A percentile compares a stretch with the other conserved stretches of the same genome.
phyloP scores from a whole-genome alignment of 2,113 vertebrate genomes.

The Ginglymostoma cirratum region DNA sequence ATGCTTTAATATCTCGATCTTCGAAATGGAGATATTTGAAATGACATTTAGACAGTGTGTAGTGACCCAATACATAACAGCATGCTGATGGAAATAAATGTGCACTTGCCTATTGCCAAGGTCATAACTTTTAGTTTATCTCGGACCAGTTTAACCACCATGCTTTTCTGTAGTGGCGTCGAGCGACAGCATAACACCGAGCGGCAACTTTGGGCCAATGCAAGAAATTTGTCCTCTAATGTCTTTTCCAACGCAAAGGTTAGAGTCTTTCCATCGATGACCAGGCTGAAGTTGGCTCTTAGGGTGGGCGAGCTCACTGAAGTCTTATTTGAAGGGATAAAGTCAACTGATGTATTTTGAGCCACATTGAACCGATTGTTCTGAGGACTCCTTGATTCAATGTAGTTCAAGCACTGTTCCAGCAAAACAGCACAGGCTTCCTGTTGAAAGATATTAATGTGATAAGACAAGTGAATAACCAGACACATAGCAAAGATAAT shows the following conservation, averaged over 20 bases:
- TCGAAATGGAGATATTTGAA: background rate
- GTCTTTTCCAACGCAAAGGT: slow-evolving; percentile 79
- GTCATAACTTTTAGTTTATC: slow-evolving; percentile 96
- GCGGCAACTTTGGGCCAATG: slow-evolving; percentile 74
- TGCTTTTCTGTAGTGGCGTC: slow-evolving; percentile 93
- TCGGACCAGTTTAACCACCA: slow-evolving; percentile 91
- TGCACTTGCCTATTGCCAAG: slow-evolving; percentile 80
- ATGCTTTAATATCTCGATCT: background rate
- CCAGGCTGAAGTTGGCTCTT: slow-evolving; percentile 71
- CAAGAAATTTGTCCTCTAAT: slow-evolving; percentile 85
- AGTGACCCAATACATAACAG: background rate
- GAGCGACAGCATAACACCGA: slow-evolving; percentile 89
- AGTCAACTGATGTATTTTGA: slow-evolving; percentile 51
- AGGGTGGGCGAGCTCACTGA: slow-evolving; percentile 43
- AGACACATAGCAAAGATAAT: background rate
- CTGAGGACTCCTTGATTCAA: slow-evolving; percentile 70
- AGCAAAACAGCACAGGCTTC: slow-evolving; percentile 79
- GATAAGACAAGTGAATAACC: too few species aligned
- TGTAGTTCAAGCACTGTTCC: slow-evolving; percentile 77
- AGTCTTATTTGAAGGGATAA: slow-evolving; percentile 51
- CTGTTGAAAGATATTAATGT: slow-evolving; percentile 56
- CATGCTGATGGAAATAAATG: background rate
- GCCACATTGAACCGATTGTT: slow-evolving; percentile 48
- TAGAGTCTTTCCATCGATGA: slow-evolving; percentile 86
- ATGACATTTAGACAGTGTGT: background rate